A percentile compares a stretch with the other conserved stretches of the same genome.
phyloP scores from a whole-genome alignment of 35 echinoderm and acorn worm genomes.

The Heliocidaris erythrogramma region DNA sequence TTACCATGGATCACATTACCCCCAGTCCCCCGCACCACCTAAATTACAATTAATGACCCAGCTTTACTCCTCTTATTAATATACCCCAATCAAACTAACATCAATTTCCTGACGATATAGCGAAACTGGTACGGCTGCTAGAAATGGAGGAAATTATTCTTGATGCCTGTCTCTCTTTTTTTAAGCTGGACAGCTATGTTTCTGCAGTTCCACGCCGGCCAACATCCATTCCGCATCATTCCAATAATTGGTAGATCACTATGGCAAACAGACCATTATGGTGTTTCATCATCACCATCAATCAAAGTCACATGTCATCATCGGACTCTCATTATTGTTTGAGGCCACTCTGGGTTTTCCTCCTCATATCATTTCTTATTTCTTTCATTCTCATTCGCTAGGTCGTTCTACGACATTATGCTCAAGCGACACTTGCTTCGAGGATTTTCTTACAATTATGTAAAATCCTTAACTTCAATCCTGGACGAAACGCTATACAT shows the following conservation, averaged over 20 bases:
- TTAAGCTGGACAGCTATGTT: neutral
- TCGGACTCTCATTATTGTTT: neutral
- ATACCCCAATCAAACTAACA: neutral
- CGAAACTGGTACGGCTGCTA: neutral
- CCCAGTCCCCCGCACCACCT: neutral
- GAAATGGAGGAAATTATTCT: neutral
- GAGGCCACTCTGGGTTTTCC: neutral
- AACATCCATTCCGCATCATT: neutral
- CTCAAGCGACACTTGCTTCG: no score
- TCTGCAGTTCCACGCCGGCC: neutral
- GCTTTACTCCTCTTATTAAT: neutral
- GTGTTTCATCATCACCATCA: neutral
- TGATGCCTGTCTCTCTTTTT: neutral
- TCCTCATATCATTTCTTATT: neutral
- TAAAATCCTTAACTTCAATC: no score
- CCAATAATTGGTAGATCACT: slow-evolving; percentile 23
- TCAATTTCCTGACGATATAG: neutral
- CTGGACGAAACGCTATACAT: no score
- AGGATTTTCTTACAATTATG: no score
- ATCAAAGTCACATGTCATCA: neutral
- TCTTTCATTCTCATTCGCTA: no score
- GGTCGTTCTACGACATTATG: no score
- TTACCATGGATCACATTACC: neutral
- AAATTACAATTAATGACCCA: neutral
- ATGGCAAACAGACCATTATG: slow-evolving; percentile 8